phyloP scores from a whole-genome alignment of 2,797 vertebrate species.

The Adelosebastes latens region DNA sequence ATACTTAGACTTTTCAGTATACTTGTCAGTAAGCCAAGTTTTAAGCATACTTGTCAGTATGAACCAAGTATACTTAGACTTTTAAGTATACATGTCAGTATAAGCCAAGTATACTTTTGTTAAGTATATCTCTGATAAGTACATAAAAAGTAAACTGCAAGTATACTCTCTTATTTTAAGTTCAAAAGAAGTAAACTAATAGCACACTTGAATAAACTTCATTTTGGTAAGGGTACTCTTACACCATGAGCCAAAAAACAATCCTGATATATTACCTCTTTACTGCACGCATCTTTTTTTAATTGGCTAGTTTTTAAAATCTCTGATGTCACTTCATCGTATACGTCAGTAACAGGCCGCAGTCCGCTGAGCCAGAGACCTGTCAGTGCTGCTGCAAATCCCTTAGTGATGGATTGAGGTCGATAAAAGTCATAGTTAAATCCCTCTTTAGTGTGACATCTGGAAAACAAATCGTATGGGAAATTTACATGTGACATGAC shows the following conservation, averaged over 20 bases:
- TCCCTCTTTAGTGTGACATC: constrained; percentile 7
- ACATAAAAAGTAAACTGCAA: too few species aligned
- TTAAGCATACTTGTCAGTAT: too few species aligned
- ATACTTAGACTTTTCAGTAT: too few species aligned
- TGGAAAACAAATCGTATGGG: constrained; percentile 13
- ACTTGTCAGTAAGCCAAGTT: too few species aligned
- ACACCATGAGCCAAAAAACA: neutral
- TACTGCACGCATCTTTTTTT: neutral
- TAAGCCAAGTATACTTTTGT: too few species aligned
- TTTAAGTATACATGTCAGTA: too few species aligned
- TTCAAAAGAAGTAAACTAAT: too few species aligned
- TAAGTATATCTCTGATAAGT: too few species aligned
- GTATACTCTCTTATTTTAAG: too few species aligned
- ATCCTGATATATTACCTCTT: neutral
- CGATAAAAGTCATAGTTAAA: constrained; percentile 28
- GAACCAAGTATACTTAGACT: too few species aligned
- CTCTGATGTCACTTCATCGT: neutral
- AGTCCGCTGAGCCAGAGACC: neutral
- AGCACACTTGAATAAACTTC: too few species aligned
- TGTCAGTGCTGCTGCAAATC: neutral
- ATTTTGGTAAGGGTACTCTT: neutral
- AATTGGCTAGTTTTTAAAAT: neutral
- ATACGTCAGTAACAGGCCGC: neutral
- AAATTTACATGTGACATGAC: constrained; percentile 16
- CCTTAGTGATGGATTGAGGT: constrained; percentile 1